These are phyloP conservation scores for Tringa solitaria DNA, from an alignment of 2,113 vertebrate genomes.

Conservation along the genomic window DNA sequence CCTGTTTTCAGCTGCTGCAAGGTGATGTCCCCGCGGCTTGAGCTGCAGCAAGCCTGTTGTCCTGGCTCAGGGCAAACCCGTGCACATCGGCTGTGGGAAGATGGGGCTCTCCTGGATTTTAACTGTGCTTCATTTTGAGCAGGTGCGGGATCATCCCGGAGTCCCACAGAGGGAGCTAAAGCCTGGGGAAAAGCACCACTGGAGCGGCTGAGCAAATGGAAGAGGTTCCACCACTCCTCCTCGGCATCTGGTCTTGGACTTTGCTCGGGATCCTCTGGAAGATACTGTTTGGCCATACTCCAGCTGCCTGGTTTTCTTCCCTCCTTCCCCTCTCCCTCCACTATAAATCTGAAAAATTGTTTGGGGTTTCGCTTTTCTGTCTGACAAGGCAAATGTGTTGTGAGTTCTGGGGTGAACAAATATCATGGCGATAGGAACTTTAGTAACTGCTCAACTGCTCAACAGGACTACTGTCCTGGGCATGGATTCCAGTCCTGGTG, in stretches of 20 bases:
- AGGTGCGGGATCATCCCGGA: background rate
- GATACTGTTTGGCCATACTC: rapidly evolving
- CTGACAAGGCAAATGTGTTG: background rate
- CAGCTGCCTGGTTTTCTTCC: background rate
- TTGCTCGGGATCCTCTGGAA: background rate
- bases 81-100: rapidly evolving
- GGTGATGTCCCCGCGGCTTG: rapidly evolving
- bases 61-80: background rate
- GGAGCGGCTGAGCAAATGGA: background rate
- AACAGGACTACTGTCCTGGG: background rate
- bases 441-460: background rate
- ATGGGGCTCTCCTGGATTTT: background rate
- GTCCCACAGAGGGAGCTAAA: background rate
- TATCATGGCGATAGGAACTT: rapidly evolving
- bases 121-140: background rate
- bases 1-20: background rate
- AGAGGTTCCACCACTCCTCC: rapidly evolving
- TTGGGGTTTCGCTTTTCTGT: background rate
- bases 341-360: background rate
- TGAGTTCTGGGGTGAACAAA: background rate
- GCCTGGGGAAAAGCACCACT: background rate
- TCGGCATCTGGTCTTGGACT: rapidly evolving
- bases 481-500: background rate
- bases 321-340: background rate
- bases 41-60: background rate